Conservation (phyloP, 2,113 vertebrate genomes). For the Chaetorhynchus papuensis region DNA sequence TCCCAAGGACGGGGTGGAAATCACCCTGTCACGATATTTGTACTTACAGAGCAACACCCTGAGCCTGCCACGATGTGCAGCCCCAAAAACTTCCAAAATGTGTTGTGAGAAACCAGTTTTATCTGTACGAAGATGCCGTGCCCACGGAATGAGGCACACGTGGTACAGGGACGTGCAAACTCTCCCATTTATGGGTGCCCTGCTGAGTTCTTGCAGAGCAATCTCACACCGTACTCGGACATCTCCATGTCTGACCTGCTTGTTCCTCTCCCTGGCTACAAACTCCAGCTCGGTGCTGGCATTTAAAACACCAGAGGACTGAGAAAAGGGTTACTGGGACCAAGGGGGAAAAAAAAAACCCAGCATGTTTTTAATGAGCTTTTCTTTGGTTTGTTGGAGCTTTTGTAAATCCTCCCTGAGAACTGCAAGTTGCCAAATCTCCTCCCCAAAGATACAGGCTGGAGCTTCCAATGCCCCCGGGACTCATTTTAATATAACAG, state of each 20-base stretch:
- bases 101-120: fast-evolving
- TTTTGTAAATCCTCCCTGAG: constrained; percentile 52
- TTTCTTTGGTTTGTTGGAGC: constrained; percentile 61
- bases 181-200: background rate
- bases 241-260: background rate
- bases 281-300: background rate
- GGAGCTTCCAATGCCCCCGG: constrained; percentile 34
- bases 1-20: background rate
- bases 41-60: background rate
- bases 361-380: constrained; percentile 57
- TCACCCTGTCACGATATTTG: fast-evolving
- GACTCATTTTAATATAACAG: constrained; percentile 9
- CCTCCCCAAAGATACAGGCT: background rate
- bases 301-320: background rate
- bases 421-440: constrained; percentile 44
- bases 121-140: background rate
- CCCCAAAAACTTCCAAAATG: background rate
- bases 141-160: fast-evolving
- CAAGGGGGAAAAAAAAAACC: background rate
- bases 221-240: background rate
- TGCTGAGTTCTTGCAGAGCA: background rate
- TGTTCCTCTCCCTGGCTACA: background rate
- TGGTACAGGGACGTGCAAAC: fast-evolving
- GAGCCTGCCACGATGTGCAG: fast-evolving
- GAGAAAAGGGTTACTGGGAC: background rate